Evolutionary conservation across 2,113 vertebrate species (phyloP).

Genomic region (Junco hyemalis): DNA sequence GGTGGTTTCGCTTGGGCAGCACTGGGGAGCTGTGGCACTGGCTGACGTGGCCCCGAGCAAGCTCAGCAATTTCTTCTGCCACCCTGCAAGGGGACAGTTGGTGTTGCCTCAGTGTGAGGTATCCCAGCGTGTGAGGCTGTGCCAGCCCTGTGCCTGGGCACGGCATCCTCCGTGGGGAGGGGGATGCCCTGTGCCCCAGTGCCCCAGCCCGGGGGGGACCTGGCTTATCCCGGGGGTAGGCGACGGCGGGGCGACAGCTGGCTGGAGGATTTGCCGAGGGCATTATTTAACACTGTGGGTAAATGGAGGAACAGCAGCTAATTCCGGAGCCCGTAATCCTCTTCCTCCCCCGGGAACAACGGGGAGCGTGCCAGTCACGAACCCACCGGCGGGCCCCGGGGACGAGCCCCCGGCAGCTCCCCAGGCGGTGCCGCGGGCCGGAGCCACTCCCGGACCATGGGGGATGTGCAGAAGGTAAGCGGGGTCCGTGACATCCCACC

Average conservation of each 20-base stretch:
- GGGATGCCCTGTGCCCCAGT: background rate
- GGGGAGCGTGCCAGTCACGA: constrained; percentile 19
- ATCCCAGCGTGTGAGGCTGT: background rate
- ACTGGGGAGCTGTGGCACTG: background rate
- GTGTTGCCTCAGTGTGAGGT: background rate
- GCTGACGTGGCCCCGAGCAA: constrained; percentile 14
- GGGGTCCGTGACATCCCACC: background rate
- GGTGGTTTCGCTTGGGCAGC: constrained; percentile 10
- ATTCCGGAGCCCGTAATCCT: constrained; percentile 83
- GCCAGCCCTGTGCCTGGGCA: background rate
- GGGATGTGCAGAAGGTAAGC: constrained; percentile 86
- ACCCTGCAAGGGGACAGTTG: background rate
- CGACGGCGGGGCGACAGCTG: constrained; percentile 75
- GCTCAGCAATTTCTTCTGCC: constrained; percentile 11
- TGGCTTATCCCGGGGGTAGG: background rate
- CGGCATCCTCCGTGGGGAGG: fast-evolving
- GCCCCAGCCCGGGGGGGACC: background rate
- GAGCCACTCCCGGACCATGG: constrained; percentile 75
- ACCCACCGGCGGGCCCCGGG: background rate
- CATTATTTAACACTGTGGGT: constrained; percentile 82
- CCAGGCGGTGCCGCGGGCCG: background rate
- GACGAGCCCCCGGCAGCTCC: background rate
- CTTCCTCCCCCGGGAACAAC: constrained; percentile 40
- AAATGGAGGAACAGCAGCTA: constrained; percentile 81
- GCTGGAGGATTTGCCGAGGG: constrained; percentile 84